Conservation (phyloP, 2,797 vertebrate genomes). For the Acanthurus leucopareius region DNA sequence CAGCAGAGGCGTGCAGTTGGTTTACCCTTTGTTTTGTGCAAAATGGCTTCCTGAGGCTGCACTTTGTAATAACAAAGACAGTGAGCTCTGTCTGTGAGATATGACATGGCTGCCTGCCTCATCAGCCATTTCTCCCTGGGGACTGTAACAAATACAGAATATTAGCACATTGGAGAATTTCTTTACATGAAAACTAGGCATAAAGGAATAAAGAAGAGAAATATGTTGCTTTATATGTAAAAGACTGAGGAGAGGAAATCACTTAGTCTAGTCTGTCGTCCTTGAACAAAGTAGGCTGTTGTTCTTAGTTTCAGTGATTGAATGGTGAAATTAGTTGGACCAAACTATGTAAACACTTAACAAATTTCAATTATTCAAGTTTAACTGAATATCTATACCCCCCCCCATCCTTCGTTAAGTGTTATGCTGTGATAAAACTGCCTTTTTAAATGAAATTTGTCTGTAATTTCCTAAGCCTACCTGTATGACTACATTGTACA, state of each 20-base stretch:
- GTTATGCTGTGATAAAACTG: no score
- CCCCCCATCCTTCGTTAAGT: no score
- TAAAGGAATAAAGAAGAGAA: conserved; percentile 18
- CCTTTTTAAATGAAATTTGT: no score
- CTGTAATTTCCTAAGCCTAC: no score
- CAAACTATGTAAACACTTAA: no score
- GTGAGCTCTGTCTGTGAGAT: conserved; percentile 54
- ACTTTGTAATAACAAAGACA: conserved; percentile 73
- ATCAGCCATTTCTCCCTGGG: conserved; percentile 46
- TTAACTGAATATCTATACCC: no score
- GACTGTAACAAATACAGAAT: conserved; percentile 32
- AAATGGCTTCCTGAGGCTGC: conserved; percentile 80
- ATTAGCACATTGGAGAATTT: conserved; percentile 32
- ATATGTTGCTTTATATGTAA: background rate
- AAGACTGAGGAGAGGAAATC: background rate
- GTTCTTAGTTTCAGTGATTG: no score
- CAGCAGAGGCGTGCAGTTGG: conserved; percentile 61
- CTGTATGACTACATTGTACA: no score
- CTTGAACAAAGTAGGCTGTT: no score
- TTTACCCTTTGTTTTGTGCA: conserved; percentile 78
- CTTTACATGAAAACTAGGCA: conserved; percentile 23
- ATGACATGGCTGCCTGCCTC: conserved; percentile 66
- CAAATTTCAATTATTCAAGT: no score
- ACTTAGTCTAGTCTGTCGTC: background rate
- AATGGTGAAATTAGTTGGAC: no score